phyloP scores from a whole-genome alignment of 2,888 invertebrate species.

The Strigamia maritima region DNA sequence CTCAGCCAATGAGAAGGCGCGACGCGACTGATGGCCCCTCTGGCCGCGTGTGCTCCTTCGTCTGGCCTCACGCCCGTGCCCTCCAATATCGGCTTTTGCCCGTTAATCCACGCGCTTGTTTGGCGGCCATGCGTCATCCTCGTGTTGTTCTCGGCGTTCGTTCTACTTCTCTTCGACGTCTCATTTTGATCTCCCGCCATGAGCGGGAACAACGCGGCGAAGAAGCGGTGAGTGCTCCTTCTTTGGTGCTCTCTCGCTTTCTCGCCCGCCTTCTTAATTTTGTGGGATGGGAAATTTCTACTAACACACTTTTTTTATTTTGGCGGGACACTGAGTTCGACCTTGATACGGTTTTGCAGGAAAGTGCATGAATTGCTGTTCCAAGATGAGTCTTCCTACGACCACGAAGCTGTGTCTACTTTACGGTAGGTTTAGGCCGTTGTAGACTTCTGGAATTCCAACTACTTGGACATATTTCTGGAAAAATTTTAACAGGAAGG shows the following conservation, averaged over 20 bases:
- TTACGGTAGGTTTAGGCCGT: not conserved
- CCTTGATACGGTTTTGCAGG: conserved; percentile 4
- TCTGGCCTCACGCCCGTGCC: conserved; percentile 3
- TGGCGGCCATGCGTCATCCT: conserved; percentile 5
- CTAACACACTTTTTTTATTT: not conserved
- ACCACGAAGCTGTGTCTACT: not conserved
- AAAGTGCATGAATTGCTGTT: not conserved
- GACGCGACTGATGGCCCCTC: not conserved
- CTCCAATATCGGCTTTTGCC: not conserved
- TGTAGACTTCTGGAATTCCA: not conserved
- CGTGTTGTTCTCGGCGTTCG: not conserved
- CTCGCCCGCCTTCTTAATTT: not conserved
- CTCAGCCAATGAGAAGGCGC: conserved; percentile 11
- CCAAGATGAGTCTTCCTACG: not conserved
- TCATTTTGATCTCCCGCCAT: not conserved
- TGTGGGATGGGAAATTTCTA: not conserved
- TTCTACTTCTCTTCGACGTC: not conserved
- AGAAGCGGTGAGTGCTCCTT: not conserved
- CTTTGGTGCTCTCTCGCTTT: not conserved
- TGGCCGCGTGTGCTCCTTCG: conserved; percentile 20
- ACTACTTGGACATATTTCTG: not conserved
- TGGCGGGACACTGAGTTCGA: not conserved
- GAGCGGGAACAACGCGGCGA: not conserved
- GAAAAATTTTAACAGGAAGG: not conserved
- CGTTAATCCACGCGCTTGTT: conserved; percentile 1